A percentile compares a stretch with the other conserved stretches of the same genome.
Evolutionary conservation across 1,140 invertebrate species (phyloP).

Genomic region (Euura saliciscinereae): DNA sequence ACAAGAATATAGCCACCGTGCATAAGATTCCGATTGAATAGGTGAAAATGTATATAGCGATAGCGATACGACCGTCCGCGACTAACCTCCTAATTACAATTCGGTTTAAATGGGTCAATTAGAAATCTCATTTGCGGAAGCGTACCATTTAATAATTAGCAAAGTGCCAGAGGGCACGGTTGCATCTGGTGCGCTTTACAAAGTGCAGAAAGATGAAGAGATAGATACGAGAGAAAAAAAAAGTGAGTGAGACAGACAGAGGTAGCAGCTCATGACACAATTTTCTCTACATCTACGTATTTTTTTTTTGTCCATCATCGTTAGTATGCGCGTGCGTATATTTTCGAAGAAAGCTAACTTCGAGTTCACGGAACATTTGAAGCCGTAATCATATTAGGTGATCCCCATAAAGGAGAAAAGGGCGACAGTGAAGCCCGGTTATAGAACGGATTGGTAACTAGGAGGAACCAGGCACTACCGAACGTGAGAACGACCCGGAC

Average conservation of each 20-base stretch:
- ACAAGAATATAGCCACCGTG: too few relatives aligned
- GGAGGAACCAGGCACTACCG: neutral
- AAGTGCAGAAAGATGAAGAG: too few relatives aligned
- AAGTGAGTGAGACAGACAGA: too few relatives aligned
- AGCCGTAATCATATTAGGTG: constrained; percentile 3
- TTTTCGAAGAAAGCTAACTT: too few relatives aligned
- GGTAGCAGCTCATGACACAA: neutral
- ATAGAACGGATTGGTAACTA: constrained; percentile 4
- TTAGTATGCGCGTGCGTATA: too few relatives aligned
- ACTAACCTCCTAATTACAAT: neutral
- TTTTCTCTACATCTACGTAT: too few relatives aligned
- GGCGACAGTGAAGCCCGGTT: neutral
- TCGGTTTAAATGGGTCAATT: neutral
- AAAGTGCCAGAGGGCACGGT: neutral
- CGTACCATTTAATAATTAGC: neutral
- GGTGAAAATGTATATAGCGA: too few relatives aligned
- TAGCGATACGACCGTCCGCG: neutral
- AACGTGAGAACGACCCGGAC: neutral
- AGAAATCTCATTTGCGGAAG: constrained; percentile 7
- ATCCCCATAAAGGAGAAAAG: constrained; percentile 1
- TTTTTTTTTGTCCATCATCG: too few relatives aligned
- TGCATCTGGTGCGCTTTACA: too few relatives aligned
- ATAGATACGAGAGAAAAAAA: neutral
- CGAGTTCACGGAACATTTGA: neutral
- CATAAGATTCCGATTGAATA: too few relatives aligned